Base-by-base conservation (phyloP, 1,140 invertebrate species). In the Manduca sexta region DNA sequence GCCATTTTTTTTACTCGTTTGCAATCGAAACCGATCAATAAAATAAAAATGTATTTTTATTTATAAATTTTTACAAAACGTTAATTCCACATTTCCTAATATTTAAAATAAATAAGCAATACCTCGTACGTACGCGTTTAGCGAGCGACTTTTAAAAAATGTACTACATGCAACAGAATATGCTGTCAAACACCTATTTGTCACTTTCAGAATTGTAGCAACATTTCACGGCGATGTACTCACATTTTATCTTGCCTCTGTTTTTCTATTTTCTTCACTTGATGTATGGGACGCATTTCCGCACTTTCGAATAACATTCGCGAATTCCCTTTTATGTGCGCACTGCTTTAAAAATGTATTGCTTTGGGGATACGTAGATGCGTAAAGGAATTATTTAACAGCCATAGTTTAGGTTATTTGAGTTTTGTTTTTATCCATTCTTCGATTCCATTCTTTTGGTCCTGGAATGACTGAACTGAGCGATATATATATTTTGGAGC, bases 211-310 rank as follows among this genome's bases (percentile, higher is more conserved):
- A 69, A 74, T 75, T 65, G 69, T 65, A 65, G 67, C 58, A 69
- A 71, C 65, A 69, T 70, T 68, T 70, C 64, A 70, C 64, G 37
- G 60, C 49, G 49, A 65, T 63, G 60, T 68, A 70, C 67, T 60
- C 64, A 70, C 64, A 70, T 73, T 78, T 76, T 73, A 74, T 74
- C 52, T 54, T 52, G 37, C 54, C 60, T 53, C 59, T 72, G 61
- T 76, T 74, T 79, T 78, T 83, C 69, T 78, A 74, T 77, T 78
- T 70, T 73, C 49, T 70, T 64, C 69, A 60, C 64, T 65, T 78
- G 73, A 78, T 76, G 65, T 78, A 80, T 82, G 72, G 62, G 71
- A 74, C 72, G 71, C 68, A 74, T 75, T 78, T 80, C 76, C 74
- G 69, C 69, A 80, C 69, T 80, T 80, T 74, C 72, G 66, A 64